Percentiles rank a stretch among this genome's conserved stretches.
phyloP scores from a whole-genome alignment of 2,113 vertebrate species.

The Butorides virescens region DNA sequence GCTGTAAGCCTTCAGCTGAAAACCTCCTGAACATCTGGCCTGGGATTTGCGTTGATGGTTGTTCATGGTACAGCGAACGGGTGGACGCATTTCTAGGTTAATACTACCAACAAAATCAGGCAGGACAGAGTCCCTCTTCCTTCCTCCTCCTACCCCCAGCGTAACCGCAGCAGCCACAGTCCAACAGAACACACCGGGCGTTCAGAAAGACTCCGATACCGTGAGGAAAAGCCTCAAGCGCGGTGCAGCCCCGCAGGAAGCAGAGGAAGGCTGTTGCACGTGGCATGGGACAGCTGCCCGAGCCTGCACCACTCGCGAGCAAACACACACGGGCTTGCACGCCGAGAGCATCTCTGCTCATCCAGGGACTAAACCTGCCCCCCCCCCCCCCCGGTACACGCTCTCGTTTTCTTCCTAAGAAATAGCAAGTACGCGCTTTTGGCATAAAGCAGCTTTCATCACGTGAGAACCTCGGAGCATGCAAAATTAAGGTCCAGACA shows the following conservation, averaged over 20 bases:
- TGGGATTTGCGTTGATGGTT: not conserved
- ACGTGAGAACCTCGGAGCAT: not conserved
- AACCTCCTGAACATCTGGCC: not conserved
- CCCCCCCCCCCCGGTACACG: accelerated
- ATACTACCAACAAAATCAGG: accelerated
- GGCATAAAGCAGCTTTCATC: not conserved
- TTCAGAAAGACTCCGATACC: not conserved
- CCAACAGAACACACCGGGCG: not conserved
- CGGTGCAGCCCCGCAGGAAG: not conserved
- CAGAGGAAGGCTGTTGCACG: not conserved
- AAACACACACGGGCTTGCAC: accelerated
- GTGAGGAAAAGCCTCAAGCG: not conserved
- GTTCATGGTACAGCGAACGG: not conserved
- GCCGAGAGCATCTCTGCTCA: not conserved
- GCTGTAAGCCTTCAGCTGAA: not conserved
- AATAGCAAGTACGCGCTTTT: accelerated
- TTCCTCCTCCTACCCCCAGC: not conserved
- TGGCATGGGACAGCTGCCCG: not conserved
- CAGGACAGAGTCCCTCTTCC: not conserved
- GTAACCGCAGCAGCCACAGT: not conserved
- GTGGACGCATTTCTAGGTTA: not conserved
- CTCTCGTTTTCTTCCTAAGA: not conserved
- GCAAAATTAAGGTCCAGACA: not conserved
- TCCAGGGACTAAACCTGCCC: not conserved
- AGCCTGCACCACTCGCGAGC: not conserved